phyloP scores from a whole-genome alignment of 2,888 invertebrate species.

The Habroteleia sp. region DNA sequence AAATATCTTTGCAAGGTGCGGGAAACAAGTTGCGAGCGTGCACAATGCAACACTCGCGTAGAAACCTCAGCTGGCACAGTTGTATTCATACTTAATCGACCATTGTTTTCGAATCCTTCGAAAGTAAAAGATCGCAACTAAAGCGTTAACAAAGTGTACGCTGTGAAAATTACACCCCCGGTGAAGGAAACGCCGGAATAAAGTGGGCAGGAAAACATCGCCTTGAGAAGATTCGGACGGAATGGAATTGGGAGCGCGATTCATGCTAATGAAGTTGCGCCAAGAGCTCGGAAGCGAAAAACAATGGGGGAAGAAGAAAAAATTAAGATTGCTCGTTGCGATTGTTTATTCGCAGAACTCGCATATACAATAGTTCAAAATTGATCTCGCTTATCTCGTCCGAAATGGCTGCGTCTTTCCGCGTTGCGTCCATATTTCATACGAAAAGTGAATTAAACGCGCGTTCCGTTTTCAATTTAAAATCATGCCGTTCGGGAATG shows the following conservation, averaged over 20 bases:
- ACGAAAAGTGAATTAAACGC: conserved; percentile 14
- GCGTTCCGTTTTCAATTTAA: no score
- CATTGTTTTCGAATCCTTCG: conserved; percentile 50
- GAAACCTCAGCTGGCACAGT: conserved; percentile 47
- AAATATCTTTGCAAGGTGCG: conserved; percentile 15
- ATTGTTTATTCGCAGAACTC: conserved; percentile 21
- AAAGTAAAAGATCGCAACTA: conserved; percentile 36
- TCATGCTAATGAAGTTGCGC: conserved; percentile 6
- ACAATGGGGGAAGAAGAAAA: background rate
- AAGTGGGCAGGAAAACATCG: conserved; percentile 1
- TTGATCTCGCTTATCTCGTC: conserved; percentile 5
- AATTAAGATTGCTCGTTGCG: background rate
- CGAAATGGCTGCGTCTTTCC: background rate
- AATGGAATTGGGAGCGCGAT: conserved; percentile 23
- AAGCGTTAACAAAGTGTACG: conserved; percentile 21
- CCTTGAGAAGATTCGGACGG: conserved; percentile 9
- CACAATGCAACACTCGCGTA: no score
- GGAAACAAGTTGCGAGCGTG: conserved; percentile 23
- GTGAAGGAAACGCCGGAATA: conserved; percentile 18
- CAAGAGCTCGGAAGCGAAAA: background rate
- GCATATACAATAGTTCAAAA: background rate
- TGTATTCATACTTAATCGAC: conserved; percentile 53
- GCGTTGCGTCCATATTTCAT: background rate
- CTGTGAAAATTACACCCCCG: conserved; percentile 21
- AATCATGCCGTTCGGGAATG: no score